Evolutionary conservation across 2,797 vertebrate genomes (phyloP), one percentile per base, ranked within the genome.

Genomic region (Merluccius polli): DNA sequence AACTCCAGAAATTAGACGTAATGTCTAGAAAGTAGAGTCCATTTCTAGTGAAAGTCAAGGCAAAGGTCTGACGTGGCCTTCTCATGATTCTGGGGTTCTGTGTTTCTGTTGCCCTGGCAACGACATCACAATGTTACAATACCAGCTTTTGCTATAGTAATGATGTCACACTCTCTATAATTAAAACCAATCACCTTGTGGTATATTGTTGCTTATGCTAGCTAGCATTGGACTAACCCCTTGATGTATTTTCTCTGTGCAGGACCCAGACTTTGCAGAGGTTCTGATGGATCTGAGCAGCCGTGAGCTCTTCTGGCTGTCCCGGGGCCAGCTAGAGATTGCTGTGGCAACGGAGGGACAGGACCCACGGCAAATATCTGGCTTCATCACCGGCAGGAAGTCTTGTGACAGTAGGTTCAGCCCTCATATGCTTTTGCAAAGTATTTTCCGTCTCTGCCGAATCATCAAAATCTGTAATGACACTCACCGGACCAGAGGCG

Each of bases 191-290:
- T 52, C 48, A 69, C 9, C 13, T 33, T 33, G 32, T 33, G 32
- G 32, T 33, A 2, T 3, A 33, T 3, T 33, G 32, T 33, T 33
- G 32, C 32, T 33, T 7, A 33, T 33, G 32, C 32, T 2, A 29
- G 72, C 16, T 48, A 48, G 16, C 44, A 48, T 48, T 48, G 44
- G 13, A 15, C 77, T 77, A 77, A 82, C 3, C 1, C 75, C 78
- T 76, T 70, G 52, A n/a, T 36, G 11, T n/a, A 4, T 38, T 11
- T n/a, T 38, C 36, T 48, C 15, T 48, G 33, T 35, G 44, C 83
- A 99, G 98, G 96, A 97, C 78, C 92, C 95, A 0, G 96, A 98
- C 79, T 98, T 99, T 0, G 97, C 97, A 0, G 98, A 99, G 89
- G 97, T 98, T 81, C 92, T 99, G 88, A 94, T 93, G 0, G 95